These are phyloP conservation scores for Glomeris marginata DNA, from an alignment of 2,888 invertebrate genomes.

Conservation along the genomic window DNA sequence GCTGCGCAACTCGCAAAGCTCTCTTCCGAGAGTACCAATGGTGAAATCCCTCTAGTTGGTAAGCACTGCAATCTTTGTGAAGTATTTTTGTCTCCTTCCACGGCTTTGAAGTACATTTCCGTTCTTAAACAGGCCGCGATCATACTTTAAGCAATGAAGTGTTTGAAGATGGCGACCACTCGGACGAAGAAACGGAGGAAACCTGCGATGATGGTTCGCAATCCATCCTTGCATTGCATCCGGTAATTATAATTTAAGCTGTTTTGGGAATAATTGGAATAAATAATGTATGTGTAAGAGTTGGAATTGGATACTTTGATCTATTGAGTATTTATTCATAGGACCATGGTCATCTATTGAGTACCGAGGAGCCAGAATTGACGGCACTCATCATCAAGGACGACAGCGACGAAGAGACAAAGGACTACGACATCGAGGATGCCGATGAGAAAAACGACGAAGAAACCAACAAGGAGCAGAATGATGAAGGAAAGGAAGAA, in stretches of 20 bases:
- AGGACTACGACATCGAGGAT: conserved; percentile 25
- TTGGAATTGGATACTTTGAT: no score
- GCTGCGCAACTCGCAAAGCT: conserved; percentile 71
- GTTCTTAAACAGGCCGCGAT: conserved; percentile 18
- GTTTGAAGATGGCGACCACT: conserved; percentile 24
- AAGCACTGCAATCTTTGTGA: conserved; percentile 14
- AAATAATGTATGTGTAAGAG: no score
- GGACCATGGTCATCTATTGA: conserved; percentile 30
- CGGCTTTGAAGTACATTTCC: no score
- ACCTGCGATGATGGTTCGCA: conserved; percentile 18
- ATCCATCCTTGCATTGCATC: conserved; percentile 39
- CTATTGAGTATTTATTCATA: no score
- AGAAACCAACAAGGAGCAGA: conserved; percentile 27
- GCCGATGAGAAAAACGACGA: conserved; percentile 28
- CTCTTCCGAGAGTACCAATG: conserved; percentile 45
- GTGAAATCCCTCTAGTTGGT: conserved; percentile 26
- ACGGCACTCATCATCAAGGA: conserved; percentile 30
- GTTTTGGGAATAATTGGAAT: no score
- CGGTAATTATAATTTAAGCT: conserved; percentile 34
- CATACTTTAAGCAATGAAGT: conserved; percentile 36
- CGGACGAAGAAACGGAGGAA: conserved; percentile 34
- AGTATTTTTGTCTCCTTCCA: no score
- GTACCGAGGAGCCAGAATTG: no score
- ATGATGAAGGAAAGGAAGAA: conserved; percentile 21
- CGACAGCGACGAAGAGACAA: conserved; percentile 36